Base-by-base conservation (phyloP, 2,888 invertebrate species). In the Rhaphigaster nebulosa region DNA sequence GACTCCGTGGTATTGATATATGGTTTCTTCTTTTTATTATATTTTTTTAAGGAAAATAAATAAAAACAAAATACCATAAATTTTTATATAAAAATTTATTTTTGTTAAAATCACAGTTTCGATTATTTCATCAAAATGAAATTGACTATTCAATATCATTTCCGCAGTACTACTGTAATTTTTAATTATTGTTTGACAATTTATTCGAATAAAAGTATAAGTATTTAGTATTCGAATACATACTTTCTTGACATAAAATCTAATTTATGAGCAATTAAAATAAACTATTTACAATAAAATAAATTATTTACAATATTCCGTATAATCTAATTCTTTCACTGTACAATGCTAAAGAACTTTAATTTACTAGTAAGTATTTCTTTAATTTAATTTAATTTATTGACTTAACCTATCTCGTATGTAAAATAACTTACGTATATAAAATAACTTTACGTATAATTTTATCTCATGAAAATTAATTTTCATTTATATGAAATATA, bases 211-310 rank as follows among this genome's bases (percentile, higher is more conserved):
- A 29, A 50, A n/a, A 12, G 45, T n/a, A n/a, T n/a, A n/a, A n/a
- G n/a, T n/a, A n/a, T n/a, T n/a, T n/a, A n/a, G n/a, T n/a, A n/a
- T n/a, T n/a, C n/a, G n/a, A 23, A 13, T 41, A 5, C 41, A 26
- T 41, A 45, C 50, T 45, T 1, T 84, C 12, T 41, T n/a, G 45
- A 41, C 26, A 23, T 84, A 84, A 84, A 84, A 84, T 41, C 13
- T 84, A 54, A 26, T 54, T 29, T 29, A n/a, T 52, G 4, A 87
- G 34, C 20, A 87, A n/a, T 45, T 18, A 88, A 54, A 56, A 38
- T 50, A 54, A 88, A 54, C 10, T 54, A 88, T 88, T 34, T 54
- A 88, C 29, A 50, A 54, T 56, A 87, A 88, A 88, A 88, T 88
- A 34, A 54, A 54, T 29, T 88, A 50, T 38, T 54, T 56, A 52